Evolutionary conservation across 2,888 invertebrate species (phyloP), one percentile per base, ranked within the genome.

Genomic region (Chorisops tibialis): DNA sequence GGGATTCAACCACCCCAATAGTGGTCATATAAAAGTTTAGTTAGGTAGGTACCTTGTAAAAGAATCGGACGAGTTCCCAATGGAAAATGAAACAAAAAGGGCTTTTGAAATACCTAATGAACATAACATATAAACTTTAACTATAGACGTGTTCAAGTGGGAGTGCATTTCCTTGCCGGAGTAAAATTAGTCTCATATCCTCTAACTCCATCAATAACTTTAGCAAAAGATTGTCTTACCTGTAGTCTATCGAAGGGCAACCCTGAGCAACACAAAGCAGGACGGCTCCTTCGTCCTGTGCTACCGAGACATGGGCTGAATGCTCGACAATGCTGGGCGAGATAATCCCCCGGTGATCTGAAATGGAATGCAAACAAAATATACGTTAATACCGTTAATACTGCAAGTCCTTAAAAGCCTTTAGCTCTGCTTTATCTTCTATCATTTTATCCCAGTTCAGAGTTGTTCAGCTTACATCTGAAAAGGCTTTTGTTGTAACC

Each of bases 221-320:
- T 5, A 30, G n/a, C 1, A 41, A 35, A 24, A 56, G 22, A 56
- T 59, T 37, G 12, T 38, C 75, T 79, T 81, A 89, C 89, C 87
- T 84, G 80, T 88, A 85, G 79, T 86, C 87, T n/a, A 89, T 88
- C 43, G 87, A 82, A 62, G 90, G 90, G 77, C 88, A 88, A 61
- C 87, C 89, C 74, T 87, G 87, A n/a, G 89, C 87, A 47, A 89
- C 85, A 78, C 91, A 91, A 65, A 90, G 81, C 67, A 91, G 77
- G 60, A 89, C 87, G 5, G 87, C 87, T 59, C 86, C 86, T 74
- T 87, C 87, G 68, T 88, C 88, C 74, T 88, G 87, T 52, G 85
- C 83, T 50, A 87, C 87, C 68, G 85, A 84, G 30, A 89, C 84
- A 67, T 84, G 83, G 56, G 84, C 84, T 49, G 86, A 85, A 75